Evolutionary conservation across 2,113 vertebrate genomes (phyloP).

Genomic region (Meleagris gallopavo): DNA sequence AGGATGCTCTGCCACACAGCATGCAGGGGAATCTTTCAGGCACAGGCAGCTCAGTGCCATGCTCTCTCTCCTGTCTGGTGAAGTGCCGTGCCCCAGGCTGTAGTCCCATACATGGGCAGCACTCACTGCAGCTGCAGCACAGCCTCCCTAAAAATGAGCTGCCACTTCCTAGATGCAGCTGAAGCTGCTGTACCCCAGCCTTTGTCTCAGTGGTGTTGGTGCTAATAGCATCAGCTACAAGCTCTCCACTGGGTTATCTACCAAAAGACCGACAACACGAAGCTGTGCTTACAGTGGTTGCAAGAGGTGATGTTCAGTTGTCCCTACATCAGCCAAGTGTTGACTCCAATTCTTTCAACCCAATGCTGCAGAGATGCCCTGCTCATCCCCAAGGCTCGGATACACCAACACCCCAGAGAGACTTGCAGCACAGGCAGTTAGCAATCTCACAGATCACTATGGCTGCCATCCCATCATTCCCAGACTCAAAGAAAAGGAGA

Average conservation of each 20-base stretch:
- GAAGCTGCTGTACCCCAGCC: background rate
- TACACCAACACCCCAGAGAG: background rate
- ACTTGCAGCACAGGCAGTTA: background rate
- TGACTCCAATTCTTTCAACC: background rate
- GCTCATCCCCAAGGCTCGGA: background rate
- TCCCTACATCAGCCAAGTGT: background rate
- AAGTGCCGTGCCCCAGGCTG: background rate
- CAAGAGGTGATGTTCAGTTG: background rate
- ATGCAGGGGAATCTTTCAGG: background rate
- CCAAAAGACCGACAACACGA: background rate
- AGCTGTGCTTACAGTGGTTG: background rate
- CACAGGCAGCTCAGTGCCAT: rapidly evolving
- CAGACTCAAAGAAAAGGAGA: background rate
- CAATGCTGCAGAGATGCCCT: background rate
- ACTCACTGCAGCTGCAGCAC: background rate
- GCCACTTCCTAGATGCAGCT: background rate
- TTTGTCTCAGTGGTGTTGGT: background rate
- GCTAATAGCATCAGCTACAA: background rate
- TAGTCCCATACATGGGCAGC: background rate
- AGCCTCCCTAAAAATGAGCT: background rate
- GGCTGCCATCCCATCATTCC: background rate
- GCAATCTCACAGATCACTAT: background rate
- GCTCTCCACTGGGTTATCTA: background rate
- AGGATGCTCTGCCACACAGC: background rate
- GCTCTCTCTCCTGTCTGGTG: background rate